phyloP scores from a whole-genome alignment of 2,888 invertebrate species.

The Platycheirus albimanus region DNA sequence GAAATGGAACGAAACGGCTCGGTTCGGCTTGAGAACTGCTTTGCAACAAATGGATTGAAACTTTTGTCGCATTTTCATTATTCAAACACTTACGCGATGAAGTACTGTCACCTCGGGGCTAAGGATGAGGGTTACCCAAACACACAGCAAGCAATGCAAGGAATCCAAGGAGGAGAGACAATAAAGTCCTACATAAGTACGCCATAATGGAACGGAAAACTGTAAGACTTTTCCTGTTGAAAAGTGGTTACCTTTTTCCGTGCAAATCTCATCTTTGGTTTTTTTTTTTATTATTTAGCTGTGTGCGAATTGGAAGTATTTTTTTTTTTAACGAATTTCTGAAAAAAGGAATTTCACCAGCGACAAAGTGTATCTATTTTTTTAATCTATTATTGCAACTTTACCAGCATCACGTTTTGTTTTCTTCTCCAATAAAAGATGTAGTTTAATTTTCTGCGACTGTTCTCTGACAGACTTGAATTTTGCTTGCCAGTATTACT shows the following conservation, averaged over 20 bases:
- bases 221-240: slow-evolving; percentile 64
- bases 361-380: neutral
- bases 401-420: too few relatives aligned
- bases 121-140: slow-evolving; percentile 17
- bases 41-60: slow-evolving; percentile 60
- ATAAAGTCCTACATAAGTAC: slow-evolving; percentile 55
- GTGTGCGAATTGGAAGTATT: neutral
- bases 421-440: too few relatives aligned
- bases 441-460: too few relatives aligned
- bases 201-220: slow-evolving; percentile 59
- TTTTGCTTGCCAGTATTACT: too few relatives aligned
- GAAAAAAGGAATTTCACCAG: neutral
- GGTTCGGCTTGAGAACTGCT: slow-evolving; percentile 20
- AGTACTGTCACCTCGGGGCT: slow-evolving; percentile 50
- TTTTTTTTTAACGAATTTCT: neutral
- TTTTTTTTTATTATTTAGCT: neutral
- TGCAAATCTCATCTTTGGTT: slow-evolving; percentile 56
- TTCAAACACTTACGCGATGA: slow-evolving; percentile 69
- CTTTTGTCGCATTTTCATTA: slow-evolving; percentile 72
- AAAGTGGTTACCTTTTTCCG: slow-evolving; percentile 66
- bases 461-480: too few relatives aligned
- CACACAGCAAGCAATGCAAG: neutral
- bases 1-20: slow-evolving; percentile 22
- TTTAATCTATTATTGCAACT: neutral
- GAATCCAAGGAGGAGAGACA: slow-evolving; percentile 26